phyloP scores from a whole-genome alignment of 2,797 vertebrate species.

The Streptopelia turtur region DNA sequence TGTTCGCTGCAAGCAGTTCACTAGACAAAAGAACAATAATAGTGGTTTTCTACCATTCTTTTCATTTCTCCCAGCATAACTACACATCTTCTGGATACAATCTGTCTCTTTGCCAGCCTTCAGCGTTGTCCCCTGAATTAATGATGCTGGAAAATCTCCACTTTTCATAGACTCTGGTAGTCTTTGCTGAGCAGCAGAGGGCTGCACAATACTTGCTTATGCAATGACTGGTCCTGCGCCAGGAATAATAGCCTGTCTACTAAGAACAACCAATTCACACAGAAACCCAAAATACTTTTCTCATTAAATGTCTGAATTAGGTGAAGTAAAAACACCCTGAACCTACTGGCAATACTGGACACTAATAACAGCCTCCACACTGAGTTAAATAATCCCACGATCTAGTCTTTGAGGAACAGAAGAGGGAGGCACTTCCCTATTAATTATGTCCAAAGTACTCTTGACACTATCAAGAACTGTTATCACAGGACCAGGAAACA shows the following conservation, averaged over 20 bases:
- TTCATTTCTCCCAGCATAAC: conserved; percentile 43
- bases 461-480: background rate
- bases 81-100: conserved; percentile 45
- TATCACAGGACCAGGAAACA: background rate
- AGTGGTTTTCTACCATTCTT: conserved; percentile 34
- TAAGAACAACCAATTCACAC: conserved; percentile 25
- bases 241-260: conserved; percentile 27
- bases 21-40: conserved; percentile 16
- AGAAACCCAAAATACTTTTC: background rate
- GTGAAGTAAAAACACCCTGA: background rate
- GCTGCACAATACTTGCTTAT: conserved; percentile 62
- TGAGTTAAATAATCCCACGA: background rate
- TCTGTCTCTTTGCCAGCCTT: conserved; percentile 46
- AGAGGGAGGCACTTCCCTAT: background rate
- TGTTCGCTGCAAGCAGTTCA: background rate
- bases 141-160: conserved; percentile 65
- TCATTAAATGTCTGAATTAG: background rate
- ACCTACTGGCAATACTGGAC: background rate
- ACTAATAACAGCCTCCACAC: background rate
- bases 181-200: conserved; percentile 30
- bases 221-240: conserved; percentile 55
- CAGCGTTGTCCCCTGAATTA: conserved; percentile 44
- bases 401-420: background rate
- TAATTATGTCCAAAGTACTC: background rate
- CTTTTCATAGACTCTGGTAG: conserved; percentile 40